Evolutionary conservation across 2,113 vertebrate species (phyloP).

Genomic region (Sinosuthora webbiana): DNA sequence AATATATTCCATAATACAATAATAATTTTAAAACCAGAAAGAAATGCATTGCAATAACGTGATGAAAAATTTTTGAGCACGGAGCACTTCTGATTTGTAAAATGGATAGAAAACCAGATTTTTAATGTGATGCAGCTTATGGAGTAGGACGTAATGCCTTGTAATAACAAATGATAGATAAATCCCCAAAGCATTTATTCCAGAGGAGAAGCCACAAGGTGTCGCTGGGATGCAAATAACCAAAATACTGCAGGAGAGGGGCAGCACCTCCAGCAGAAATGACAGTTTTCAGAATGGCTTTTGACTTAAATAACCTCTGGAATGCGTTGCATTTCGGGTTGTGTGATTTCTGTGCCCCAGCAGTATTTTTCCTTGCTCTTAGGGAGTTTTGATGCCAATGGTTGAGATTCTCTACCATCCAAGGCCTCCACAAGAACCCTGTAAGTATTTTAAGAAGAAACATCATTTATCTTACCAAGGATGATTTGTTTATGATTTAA

Average conservation of each 20-base stretch:
- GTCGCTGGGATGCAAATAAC: slow-evolving; percentile 18
- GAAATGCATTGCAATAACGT: not conserved
- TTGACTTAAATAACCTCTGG: not conserved
- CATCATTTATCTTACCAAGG: not conserved
- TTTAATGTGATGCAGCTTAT: no score
- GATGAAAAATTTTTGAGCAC: accelerated
- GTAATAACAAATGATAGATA: accelerated
- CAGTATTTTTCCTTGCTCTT: not conserved
- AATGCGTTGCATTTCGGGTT: accelerated
- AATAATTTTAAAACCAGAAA: not conserved
- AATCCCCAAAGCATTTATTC: accelerated
- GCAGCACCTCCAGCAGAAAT: accelerated
- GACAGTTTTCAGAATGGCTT: not conserved
- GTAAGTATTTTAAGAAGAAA: not conserved
- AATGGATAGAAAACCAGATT: not conserved
- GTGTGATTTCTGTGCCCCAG: not conserved
- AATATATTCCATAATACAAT: not conserved
- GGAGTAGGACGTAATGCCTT: accelerated
- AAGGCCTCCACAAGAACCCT: not conserved
- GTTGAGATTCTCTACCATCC: not conserved
- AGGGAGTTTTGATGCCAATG: not conserved
- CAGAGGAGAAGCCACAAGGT: not conserved
- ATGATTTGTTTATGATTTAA: not conserved
- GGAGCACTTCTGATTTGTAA: not conserved
- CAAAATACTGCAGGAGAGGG: not conserved